Conservation (phyloP, 2,888 invertebrate genomes). For the Zaprionus bogoriensis region DNA sequence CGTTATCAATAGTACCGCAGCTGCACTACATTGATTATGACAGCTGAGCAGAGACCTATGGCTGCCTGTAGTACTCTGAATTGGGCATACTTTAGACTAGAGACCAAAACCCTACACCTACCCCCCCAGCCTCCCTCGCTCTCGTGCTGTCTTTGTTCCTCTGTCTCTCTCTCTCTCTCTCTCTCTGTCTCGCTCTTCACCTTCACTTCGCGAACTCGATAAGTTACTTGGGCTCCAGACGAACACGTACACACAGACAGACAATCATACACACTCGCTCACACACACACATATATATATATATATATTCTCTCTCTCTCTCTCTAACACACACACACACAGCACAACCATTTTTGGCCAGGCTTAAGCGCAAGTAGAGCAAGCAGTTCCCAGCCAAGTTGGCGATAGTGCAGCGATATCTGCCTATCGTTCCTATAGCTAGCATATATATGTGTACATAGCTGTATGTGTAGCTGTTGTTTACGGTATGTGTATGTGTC, state of each 20-base stretch:
- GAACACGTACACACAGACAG: constrained; percentile 6
- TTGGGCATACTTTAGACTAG: constrained; percentile 12
- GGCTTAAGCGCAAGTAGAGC: constrained; percentile 3
- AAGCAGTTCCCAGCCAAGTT: neutral
- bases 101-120: too few relatives aligned
- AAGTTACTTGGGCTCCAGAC: constrained; percentile 22
- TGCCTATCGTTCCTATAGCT: neutral
- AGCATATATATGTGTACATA: neutral
- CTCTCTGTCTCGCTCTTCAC: constrained; percentile 1
- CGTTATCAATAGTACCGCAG: neutral
- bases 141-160: neutral
- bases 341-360: constrained; percentile 12
- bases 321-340: constrained; percentile 1
- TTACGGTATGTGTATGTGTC: neutral
- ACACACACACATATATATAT: neutral
- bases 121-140: too few relatives aligned
- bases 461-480: neutral
- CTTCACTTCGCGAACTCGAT: constrained; percentile 15
- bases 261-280: neutral
- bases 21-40: constrained; percentile 8
- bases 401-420: neutral
- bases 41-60: neutral
- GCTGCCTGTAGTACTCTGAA: constrained; percentile 9
- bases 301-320: neutral
- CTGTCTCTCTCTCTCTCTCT: neutral